Base-by-base conservation (phyloP, 2,797 vertebrate species). In the Spondyliosoma cantharus region DNA sequence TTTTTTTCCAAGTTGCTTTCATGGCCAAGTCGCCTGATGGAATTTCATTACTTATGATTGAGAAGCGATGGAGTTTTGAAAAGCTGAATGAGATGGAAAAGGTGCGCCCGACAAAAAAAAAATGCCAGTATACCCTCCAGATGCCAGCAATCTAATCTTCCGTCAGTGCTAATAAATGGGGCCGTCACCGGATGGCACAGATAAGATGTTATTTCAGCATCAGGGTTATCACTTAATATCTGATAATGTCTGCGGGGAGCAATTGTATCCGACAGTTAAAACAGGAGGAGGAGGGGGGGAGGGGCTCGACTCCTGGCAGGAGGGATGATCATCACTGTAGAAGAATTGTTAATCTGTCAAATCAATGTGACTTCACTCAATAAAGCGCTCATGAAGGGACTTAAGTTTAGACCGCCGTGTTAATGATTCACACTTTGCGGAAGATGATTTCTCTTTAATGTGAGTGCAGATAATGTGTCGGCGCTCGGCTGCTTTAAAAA, bases 1-100 rank as follows among this genome's bases (percentile, higher is more conserved):
- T 29, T 27, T 27, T 32, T 88, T 79, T 82, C 80, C 78, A 61
- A 81, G 80, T 78, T 29, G 60, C 86, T 85, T 82, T 90, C 77
- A 81, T 52, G 81, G 82, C 81, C 49, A 42, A 72, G 72, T 79
- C 78, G 79, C 77, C 78, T 87, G 90, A 91, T 88, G 90, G 87
- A 89, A 91, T 93, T 92, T 91, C 89, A 92, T 93, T 90, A 91
- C 82, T 82, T 85, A 82, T 92, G 91, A 92, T 89, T 90, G 88
- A 92, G 92, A 93, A 87, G 75, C 90, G 62, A 87, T 84, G 78
- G 82, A 84, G 77, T 91, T 92, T 87, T 87, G 82, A 91, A 91
- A 89, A 90, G 88, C 86, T 66, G 74, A 81, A 85, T 69, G 81
- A 83, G 89, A 90, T 80, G 73, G 89, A 91, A 37, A 90, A 89